Evolutionary conservation across 2,888 invertebrate species (phyloP).

Genomic region (Anthrax anthrax): DNA sequence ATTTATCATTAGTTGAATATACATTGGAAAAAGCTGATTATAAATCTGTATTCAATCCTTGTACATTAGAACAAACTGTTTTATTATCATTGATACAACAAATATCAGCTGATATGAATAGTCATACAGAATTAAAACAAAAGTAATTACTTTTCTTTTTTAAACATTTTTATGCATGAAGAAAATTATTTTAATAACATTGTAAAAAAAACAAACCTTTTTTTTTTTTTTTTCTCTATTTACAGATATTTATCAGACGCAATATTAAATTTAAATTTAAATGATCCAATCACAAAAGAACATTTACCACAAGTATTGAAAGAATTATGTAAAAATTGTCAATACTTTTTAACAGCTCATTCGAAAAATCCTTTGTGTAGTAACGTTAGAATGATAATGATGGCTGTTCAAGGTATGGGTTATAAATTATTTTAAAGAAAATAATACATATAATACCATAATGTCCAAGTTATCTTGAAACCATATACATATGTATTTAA

Average conservation of each 20-base stretch:
- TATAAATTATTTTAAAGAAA: constrained; percentile 8
- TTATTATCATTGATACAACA: constrained; percentile 89
- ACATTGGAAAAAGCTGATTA: constrained; percentile 78
- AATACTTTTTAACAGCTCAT: constrained; percentile 48
- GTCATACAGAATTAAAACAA: constrained; percentile 69
- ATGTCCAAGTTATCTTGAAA: too few relatives aligned
- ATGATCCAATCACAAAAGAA: constrained; percentile 63
- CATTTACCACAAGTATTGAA: constrained; percentile 67
- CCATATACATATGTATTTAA: too few relatives aligned
- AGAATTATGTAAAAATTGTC: constrained; percentile 60
- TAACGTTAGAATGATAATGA: constrained; percentile 31
- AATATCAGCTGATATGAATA: constrained; percentile 74
- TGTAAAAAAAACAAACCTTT: constrained; percentile 1
- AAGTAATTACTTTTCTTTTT: constrained; percentile 39
- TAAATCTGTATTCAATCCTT: constrained; percentile 59
- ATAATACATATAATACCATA: too few relatives aligned
- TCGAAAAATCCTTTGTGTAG: constrained; percentile 47
- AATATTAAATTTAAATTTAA: constrained; percentile 62
- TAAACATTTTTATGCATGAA: not conserved
- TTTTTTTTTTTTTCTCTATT: constrained; percentile 13
- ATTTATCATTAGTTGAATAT: constrained; percentile 71
- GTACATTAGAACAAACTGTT: constrained; percentile 73
- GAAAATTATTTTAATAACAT: not conserved
- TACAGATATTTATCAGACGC: constrained; percentile 77
- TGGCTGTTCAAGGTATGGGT: constrained; percentile 34